Conservation (phyloP, 2,888 invertebrate species). For the Callyntrura guangdongensis region DNA sequence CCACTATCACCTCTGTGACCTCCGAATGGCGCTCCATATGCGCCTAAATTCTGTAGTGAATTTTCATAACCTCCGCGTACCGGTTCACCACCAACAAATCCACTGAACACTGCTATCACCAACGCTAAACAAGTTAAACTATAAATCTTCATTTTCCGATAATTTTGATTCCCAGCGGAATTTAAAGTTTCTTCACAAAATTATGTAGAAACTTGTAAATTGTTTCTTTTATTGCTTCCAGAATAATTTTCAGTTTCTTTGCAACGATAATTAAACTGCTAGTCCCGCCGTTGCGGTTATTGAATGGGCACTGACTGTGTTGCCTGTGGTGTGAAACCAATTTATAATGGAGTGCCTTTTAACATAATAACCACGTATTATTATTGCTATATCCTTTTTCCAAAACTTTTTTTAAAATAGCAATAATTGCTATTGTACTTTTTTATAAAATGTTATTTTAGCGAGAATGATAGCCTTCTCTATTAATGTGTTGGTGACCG, state of each 20-base stretch:
- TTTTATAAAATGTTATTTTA: not conserved
- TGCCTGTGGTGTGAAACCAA: slow-evolving; percentile 33
- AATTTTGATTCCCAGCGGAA: too few species aligned
- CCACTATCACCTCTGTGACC: slow-evolving; percentile 39
- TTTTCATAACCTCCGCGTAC: slow-evolving; percentile 50
- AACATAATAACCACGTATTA: slow-evolving; percentile 11
- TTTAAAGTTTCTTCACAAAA: too few species aligned
- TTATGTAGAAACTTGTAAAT: not conserved
- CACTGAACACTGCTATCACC: not conserved
- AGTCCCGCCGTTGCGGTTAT: slow-evolving; percentile 1
- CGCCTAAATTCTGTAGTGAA: slow-evolving; percentile 49
- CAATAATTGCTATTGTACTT: not conserved
- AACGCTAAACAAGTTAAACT: not conserved
- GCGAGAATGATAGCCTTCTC: slow-evolving; percentile 38
- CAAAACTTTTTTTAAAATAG: not conserved
- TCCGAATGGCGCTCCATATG: slow-evolving; percentile 48
- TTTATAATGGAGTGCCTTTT: slow-evolving; percentile 60
- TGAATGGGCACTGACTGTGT: slow-evolving; percentile 47
- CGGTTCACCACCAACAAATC: slow-evolving; percentile 29
- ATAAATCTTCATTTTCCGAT: slow-evolving; percentile 15
- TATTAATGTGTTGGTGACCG: not conserved
- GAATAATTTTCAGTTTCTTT: not conserved
- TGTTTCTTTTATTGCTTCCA: not conserved
- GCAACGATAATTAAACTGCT: not conserved
- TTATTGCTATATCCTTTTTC: not conserved